These are phyloP conservation scores for Sarcophaga caerulescens DNA, from an alignment of 2,888 invertebrate species.

Conservation along the genomic window DNA sequence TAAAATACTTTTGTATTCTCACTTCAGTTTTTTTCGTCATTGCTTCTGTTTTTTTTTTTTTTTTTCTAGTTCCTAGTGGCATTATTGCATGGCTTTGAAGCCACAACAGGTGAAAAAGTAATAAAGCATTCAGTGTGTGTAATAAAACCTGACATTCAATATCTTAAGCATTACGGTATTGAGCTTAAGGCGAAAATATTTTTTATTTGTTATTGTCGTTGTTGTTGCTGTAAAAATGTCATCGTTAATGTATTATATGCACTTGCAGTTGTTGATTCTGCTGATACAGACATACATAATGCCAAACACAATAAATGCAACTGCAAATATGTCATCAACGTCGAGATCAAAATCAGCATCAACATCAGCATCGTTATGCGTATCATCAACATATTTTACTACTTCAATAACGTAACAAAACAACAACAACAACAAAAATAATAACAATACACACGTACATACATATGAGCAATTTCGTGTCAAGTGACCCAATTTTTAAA, in stretches of 20 bases:
- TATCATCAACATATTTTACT: not conserved
- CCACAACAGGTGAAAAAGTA: conserved; percentile 67
- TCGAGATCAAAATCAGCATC: conserved; percentile 3
- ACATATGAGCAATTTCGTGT: no score
- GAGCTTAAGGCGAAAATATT: conserved; percentile 56
- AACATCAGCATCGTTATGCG: not conserved
- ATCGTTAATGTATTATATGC: not conserved
- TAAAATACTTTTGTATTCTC: not conserved
- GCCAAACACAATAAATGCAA: conserved; percentile 13
- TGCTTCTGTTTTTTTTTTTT: not conserved
- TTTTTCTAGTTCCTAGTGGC: not conserved
- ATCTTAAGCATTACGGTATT: conserved; percentile 52
- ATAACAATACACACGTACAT: not conserved
- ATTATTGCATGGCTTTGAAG: conserved; percentile 40
- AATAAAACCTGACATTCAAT: conserved; percentile 60
- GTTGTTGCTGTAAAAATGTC: not conserved
- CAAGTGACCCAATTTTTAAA: no score
- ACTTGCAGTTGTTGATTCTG: conserved; percentile 41
- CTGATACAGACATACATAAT: conserved; percentile 43
- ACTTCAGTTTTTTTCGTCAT: not conserved
- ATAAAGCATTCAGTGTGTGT: conserved; percentile 47
- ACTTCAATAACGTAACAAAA: not conserved
- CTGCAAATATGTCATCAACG: conserved; percentile 39
- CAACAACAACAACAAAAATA: not conserved
- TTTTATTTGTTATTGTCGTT: not conserved